Evolutionary conservation across 2,888 invertebrate genomes (phyloP).

Genomic region (Strigamia transsilvanica): DNA sequence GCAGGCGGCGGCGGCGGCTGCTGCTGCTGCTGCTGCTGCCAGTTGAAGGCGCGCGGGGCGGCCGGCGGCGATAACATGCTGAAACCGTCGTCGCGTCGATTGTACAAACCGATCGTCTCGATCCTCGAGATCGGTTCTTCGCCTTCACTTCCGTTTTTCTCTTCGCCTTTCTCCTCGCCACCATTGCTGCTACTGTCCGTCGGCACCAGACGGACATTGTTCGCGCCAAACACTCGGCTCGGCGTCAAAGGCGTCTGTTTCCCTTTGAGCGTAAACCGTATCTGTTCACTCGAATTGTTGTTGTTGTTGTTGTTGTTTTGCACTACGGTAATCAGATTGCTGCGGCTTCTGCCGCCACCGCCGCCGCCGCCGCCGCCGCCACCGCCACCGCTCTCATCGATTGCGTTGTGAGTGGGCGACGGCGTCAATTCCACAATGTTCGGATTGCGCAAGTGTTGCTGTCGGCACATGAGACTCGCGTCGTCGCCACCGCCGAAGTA

Average conservation of each 20-base stretch:
- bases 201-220: slow-evolving; percentile 3
- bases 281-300: background rate
- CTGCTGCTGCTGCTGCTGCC: background rate
- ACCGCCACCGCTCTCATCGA: no score
- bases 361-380: background rate
- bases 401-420: slow-evolving; percentile 31
- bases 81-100: background rate
- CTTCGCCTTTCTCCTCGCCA: background rate
- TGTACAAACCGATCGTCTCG: background rate
- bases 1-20: background rate
- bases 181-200: background rate
- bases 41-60: background rate
- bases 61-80: background rate
- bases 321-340: slow-evolving; percentile 25
- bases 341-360: background rate
- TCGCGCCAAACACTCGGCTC: background rate
- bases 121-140: slow-evolving; percentile 15
- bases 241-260: background rate
- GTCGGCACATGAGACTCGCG: background rate
- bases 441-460: slow-evolving; percentile 42
- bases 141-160: background rate
- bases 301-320: slow-evolving; percentile 6
- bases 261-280: background rate
- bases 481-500: slow-evolving; percentile 70
- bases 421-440: slow-evolving; percentile 54